phyloP scores from a whole-genome alignment of 2,113 vertebrate species.

The Papio anubis region DNA sequence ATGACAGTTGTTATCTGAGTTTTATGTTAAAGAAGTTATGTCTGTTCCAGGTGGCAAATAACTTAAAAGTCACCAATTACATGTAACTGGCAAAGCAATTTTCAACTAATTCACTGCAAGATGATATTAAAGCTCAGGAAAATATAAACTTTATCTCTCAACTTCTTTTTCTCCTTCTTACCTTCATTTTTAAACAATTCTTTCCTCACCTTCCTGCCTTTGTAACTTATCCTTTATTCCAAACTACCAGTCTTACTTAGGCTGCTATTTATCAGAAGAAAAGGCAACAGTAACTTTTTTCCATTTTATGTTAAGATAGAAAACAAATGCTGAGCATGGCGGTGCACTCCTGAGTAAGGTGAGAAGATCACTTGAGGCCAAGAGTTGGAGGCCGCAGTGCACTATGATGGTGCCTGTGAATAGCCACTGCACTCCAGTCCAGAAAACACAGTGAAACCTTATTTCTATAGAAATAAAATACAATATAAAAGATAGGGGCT shows the following conservation, averaged over 20 bases:
- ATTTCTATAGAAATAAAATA: not conserved
- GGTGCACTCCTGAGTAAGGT: not conserved
- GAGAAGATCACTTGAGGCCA: not conserved
- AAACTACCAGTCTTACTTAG: conserved; percentile 7
- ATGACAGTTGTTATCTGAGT: not conserved
- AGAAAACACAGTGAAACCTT: not conserved
- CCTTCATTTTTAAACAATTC: conserved; percentile 13
- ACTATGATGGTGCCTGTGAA: not conserved
- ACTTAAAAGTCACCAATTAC: conserved; percentile 26
- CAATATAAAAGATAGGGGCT: not conserved
- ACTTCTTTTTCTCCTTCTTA: not conserved
- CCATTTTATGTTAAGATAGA: not conserved
- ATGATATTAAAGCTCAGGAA: not conserved
- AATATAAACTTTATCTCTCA: not conserved
- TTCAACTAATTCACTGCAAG: conserved; percentile 22
- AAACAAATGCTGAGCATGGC: not conserved
- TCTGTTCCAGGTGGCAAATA: conserved; percentile 10
- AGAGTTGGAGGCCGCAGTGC: not conserved
- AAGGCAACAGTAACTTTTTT: not conserved
- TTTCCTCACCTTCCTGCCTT: not conserved
- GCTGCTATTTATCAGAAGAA: not conserved
- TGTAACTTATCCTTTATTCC: not conserved
- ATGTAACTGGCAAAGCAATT: not conserved
- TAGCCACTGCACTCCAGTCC: not conserved
- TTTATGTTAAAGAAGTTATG: not conserved